These are phyloP conservation scores for Cinclus mexicanus DNA, from an alignment of 2,113 vertebrate species.

Conservation along the genomic window DNA sequence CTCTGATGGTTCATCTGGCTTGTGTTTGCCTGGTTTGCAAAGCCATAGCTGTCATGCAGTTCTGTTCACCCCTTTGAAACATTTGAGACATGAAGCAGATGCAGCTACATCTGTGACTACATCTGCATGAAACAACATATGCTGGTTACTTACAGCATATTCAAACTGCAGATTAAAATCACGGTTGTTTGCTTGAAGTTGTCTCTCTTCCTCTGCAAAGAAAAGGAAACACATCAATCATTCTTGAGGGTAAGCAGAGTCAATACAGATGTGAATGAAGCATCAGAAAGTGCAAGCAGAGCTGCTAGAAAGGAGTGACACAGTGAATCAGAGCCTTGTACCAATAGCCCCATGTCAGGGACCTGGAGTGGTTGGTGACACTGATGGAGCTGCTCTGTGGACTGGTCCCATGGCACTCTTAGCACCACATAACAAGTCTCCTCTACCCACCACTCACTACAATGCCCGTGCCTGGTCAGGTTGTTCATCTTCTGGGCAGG, in stretches of 20 bases:
- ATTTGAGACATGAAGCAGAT: neutral
- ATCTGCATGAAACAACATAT: neutral
- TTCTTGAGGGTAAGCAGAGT: neutral
- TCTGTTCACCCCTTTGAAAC: neutral
- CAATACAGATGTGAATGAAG: neutral
- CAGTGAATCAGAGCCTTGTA: neutral
- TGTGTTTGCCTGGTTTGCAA: neutral
- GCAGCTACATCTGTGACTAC: neutral
- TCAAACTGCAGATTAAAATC: constrained; percentile 80
- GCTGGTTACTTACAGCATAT: constrained; percentile 84
- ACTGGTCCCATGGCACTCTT: neutral
- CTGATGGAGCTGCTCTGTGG: neutral
- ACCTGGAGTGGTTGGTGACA: neutral
- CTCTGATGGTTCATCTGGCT: neutral
- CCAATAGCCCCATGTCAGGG: fast-evolving
- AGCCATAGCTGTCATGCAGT: neutral
- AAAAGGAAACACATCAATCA: neutral
- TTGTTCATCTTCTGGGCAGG: neutral
- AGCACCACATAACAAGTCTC: neutral
- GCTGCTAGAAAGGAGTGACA: neutral
- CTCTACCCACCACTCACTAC: neutral
- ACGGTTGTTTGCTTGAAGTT: constrained; percentile 86
- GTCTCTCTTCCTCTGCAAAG: constrained; percentile 81
- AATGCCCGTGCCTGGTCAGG: neutral
- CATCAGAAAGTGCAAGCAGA: neutral